Evolutionary conservation across 2,113 vertebrate species (phyloP).

Genomic region (Rhinoptilus africanus): DNA sequence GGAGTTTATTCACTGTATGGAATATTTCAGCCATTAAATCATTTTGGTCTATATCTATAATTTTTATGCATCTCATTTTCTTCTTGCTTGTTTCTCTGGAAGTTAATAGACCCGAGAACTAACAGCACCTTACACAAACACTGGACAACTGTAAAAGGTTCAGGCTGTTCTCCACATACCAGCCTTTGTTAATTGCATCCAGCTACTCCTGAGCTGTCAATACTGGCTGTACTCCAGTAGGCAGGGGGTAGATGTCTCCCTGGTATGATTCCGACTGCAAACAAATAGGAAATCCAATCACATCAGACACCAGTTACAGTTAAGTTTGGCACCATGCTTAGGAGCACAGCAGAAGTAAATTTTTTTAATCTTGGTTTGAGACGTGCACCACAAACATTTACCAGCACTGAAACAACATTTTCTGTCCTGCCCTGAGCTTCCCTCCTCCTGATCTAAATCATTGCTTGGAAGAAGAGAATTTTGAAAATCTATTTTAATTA

Average conservation of each 20-base stretch:
- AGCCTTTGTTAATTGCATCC: slow-evolving; percentile 84
- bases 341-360: neutral
- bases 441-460: neutral
- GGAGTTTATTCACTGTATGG: neutral
- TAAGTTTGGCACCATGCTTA: neutral
- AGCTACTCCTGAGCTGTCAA: slow-evolving; percentile 85
- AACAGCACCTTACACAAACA: neutral
- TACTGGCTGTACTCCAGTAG: slow-evolving; percentile 79
- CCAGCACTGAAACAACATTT: neutral
- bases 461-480: neutral
- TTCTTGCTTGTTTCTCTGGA: neutral
- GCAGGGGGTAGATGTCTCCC: slow-evolving; percentile 92
- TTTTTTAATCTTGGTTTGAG: neutral
- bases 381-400: neutral
- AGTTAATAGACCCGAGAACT: neutral
- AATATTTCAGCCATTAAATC: neutral
- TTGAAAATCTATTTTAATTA: neutral
- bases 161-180: neutral
- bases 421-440: neutral
- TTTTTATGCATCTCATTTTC: neutral
- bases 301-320: neutral
- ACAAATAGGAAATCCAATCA: neutral
- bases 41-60: neutral
- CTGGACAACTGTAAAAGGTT: neutral
- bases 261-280: slow-evolving; percentile 88